Percentiles rank a stretch among this genome's conserved stretches.
phyloP scores from a whole-genome alignment of 2,113 vertebrate genomes.

The Eubucco bourcierii region DNA sequence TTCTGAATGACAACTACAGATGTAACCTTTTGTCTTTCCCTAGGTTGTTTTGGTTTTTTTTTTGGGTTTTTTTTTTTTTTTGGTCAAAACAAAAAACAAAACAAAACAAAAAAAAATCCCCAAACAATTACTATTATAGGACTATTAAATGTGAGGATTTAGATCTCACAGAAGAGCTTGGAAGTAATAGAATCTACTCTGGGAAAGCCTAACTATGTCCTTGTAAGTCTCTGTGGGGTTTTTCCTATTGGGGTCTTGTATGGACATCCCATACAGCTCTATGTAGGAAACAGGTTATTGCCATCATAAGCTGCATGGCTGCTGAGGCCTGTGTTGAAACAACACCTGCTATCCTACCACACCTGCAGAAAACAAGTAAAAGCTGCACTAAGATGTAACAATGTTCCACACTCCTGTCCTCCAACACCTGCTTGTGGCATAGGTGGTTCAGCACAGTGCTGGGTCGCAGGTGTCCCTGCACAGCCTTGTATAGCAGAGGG shows the following conservation, averaged over 20 bases:
- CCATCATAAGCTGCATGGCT: background rate
- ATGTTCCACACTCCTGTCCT: accelerated
- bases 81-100: background rate
- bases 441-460: background rate
- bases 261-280: background rate
- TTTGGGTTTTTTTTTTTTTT: background rate
- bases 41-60: too few relatives aligned
- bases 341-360: background rate
- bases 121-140: background rate
- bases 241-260: accelerated
- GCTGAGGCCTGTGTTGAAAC: accelerated
- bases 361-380: background rate
- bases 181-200: background rate
- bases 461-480: too few relatives aligned
- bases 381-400: background rate
- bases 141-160: slow-evolving; percentile 28
- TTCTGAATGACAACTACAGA: background rate
- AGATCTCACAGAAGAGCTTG: background rate
- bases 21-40: slow-evolving; percentile 27
- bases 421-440: accelerated
- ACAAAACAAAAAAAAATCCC: background rate
- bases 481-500: too few relatives aligned
- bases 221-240: background rate
- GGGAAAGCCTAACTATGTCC: background rate
- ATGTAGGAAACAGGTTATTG: background rate